Evolutionary conservation across 2,113 vertebrate species (phyloP), one percentile per base, ranked within the genome.

Genomic region (Nerophis ophidion): DNA sequence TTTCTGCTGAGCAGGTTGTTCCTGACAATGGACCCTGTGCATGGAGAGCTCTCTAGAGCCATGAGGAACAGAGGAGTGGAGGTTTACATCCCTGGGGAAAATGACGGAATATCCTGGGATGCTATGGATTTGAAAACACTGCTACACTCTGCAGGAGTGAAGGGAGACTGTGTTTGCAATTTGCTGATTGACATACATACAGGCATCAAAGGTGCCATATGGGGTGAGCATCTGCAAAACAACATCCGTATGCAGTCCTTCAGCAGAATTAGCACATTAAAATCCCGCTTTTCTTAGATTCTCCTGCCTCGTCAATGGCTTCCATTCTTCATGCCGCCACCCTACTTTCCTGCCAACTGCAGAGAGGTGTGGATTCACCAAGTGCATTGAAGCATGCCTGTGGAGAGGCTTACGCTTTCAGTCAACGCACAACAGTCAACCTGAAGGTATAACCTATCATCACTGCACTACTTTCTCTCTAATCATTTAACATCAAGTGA

Each of bases 51-150:
- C 84, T 99, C 97, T 63, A 89, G 96, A 77, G 97, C 97, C 48
- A 99, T 99, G 97, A 86, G 97, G 72, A 99, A 99, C 85, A 90
- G 97, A 70, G 96, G 97, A 14, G 90, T 98, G 69, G 97, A 99
- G 82, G 77, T 99, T 45, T 96, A 93, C 71, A 78, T 99, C 81
- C 90, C 93, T 5, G 96, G 92, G 48, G 93, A 96, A 63, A 83
- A 79, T 0, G 91, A 93, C 71, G 91, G 83, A 4, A 69, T 68
- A 14, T 66, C 71, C 59, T 86, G 91, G 84, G 93, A 95, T 71
- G 62, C 47, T 2, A 79, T 92, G 64, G 96, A 99, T 83, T 62
- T 96, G 60, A 98, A 97, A 85, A 87, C 90, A 40, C 74, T 98
- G 19, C 84, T 99, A 48, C 93, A 95, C 83, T 89, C 89, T 10